Conservation (phyloP, 2,888 invertebrate genomes). For the Drosophila kambysellisi region DNA sequence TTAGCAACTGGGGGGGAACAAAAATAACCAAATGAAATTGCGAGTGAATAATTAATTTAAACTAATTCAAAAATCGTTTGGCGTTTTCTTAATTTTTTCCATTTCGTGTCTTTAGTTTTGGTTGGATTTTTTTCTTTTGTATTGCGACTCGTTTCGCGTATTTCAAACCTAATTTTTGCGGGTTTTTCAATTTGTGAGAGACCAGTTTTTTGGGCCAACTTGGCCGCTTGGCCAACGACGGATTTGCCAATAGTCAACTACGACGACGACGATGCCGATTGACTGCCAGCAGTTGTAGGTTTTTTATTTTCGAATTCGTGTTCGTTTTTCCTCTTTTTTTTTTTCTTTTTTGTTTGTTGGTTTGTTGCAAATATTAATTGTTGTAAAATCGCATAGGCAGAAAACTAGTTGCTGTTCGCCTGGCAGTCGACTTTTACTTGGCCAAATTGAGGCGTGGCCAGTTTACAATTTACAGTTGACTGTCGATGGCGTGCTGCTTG, state of each 20-base stretch:
- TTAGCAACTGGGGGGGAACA: not conserved
- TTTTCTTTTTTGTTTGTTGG: constrained; percentile 28
- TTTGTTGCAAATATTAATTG: constrained; percentile 74
- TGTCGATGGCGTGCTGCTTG: constrained; percentile 43
- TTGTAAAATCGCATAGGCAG: constrained; percentile 57
- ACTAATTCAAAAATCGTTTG: constrained; percentile 15
- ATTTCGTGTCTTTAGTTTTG: not conserved
- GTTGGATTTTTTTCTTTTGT: constrained; percentile 14
- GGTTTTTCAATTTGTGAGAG: constrained; percentile 69
- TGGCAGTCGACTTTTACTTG: constrained; percentile 72
- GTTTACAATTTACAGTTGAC: constrained; percentile 17
- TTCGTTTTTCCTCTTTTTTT: constrained; percentile 31
- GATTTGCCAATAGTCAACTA: constrained; percentile 70
- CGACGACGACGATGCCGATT: constrained; percentile 23
- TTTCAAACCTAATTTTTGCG: constrained; percentile 73
- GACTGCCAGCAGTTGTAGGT: constrained; percentile 59
- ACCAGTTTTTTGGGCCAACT: constrained; percentile 68
- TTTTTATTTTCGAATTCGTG: constrained; percentile 22
- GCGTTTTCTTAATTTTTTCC: constrained; percentile 34
- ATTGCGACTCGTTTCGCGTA: constrained; percentile 56
- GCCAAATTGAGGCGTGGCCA: constrained; percentile 75
- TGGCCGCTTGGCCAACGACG: constrained; percentile 56
- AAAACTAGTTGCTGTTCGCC: constrained; percentile 66
- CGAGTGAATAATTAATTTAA: constrained; percentile 6
- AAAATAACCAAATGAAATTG: constrained; percentile 2